Evolutionary conservation across 2,888 invertebrate genomes (phyloP).

Genomic region (Drosophila longiperda): DNA sequence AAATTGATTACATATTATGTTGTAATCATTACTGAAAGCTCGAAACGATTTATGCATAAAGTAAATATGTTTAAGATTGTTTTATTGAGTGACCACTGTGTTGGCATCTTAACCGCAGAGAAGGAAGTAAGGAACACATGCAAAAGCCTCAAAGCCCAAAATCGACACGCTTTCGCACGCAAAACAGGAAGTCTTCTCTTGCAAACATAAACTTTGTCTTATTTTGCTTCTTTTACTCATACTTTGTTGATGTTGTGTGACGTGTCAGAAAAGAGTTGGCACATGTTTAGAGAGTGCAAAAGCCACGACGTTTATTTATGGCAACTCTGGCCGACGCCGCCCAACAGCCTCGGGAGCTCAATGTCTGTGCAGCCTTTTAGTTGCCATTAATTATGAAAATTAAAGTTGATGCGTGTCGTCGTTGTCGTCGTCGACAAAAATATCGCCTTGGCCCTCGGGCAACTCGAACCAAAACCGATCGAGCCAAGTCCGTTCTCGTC

Average conservation of each 20-base stretch:
- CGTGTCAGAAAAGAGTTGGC: slow-evolving; percentile 50
- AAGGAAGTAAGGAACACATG: slow-evolving; percentile 2
- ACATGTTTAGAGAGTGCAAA: slow-evolving; percentile 52
- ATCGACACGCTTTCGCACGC: slow-evolving; percentile 53
- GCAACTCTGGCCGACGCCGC: slow-evolving; percentile 38
- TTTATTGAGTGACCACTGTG: slow-evolving; percentile 18
- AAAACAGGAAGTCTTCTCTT: slow-evolving; percentile 60
- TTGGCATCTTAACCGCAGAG: slow-evolving; percentile 15
- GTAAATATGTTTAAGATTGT: background rate
- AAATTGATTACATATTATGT: too few species aligned
- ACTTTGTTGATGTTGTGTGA: slow-evolving; percentile 11
- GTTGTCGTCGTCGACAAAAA: slow-evolving; percentile 40
- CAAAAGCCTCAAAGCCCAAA: slow-evolving; percentile 2
- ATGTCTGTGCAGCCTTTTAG: slow-evolving; percentile 34
- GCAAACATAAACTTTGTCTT: slow-evolving; percentile 6
- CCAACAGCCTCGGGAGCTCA: slow-evolving; percentile 23
- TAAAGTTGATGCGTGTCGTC: slow-evolving; percentile 76
- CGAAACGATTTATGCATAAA: too few species aligned
- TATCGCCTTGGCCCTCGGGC: slow-evolving; percentile 52
- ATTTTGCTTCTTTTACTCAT: background rate
- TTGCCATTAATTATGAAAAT: slow-evolving; percentile 78
- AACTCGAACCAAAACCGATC: slow-evolving; percentile 1
- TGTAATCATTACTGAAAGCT: too few species aligned
- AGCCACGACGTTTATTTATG: slow-evolving; percentile 58
- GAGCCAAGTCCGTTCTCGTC: slow-evolving; percentile 8